Conservation (phyloP, 2,113 vertebrate species). For the Galeopterus variegatus region DNA sequence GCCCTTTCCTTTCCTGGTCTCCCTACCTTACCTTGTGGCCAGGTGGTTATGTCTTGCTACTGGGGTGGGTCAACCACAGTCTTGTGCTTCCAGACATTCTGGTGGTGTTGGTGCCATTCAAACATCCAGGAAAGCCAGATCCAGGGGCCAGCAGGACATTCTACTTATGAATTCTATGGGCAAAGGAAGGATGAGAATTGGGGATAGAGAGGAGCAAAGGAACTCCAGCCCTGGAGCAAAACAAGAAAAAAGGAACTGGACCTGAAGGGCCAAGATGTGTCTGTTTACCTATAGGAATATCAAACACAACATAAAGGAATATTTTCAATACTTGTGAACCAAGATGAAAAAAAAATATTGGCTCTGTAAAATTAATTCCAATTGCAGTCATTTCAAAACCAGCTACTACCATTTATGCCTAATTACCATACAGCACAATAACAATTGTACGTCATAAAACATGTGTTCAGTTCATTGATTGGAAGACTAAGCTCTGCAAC, state of each 20-base stretch:
- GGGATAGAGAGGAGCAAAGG: neutral
- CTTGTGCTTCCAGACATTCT: neutral
- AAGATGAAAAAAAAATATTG: neutral
- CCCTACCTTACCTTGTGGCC: neutral
- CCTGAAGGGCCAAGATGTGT: neutral
- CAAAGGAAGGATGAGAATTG: neutral
- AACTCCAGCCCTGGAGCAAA: neutral
- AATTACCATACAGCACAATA: neutral
- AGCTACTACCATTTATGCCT: neutral
- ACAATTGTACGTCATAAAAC: neutral
- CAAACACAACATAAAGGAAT: neutral
- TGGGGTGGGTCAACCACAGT: no score
- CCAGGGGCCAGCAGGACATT: neutral
- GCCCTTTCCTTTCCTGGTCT: neutral
- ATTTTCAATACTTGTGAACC: neutral
- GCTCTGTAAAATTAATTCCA: constrained; percentile 40
- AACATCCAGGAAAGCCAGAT: neutral
- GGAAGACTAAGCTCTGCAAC: neutral
- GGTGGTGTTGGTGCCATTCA: neutral
- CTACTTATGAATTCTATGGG: neutral
- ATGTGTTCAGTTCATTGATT: neutral
- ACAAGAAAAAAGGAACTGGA: neutral
- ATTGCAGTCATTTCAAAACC: constrained; percentile 8
- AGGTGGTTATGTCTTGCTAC: neutral
- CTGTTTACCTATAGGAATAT: neutral